A percentile compares a stretch with the other conserved stretches of the same genome.
Conservation (phyloP, 2,113 vertebrate species). For the Phrynosoma platyrhinos region DNA sequence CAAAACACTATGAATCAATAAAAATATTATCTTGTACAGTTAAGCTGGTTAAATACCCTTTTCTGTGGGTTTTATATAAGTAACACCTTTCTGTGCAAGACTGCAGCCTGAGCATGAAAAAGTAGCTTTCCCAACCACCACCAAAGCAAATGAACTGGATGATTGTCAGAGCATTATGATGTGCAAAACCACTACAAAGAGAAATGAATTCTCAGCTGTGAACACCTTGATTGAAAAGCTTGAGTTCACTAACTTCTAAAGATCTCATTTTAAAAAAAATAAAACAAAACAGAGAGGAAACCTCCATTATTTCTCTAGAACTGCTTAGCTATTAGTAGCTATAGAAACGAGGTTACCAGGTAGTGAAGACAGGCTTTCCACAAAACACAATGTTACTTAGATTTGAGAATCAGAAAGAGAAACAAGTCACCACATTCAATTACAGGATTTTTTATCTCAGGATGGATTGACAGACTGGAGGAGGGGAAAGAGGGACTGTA, state of each 20-base stretch:
- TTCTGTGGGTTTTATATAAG: neutral
- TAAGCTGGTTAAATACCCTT: neutral
- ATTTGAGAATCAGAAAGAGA: conserved; percentile 36
- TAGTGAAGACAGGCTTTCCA: conserved; percentile 47
- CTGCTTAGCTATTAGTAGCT: conserved; percentile 78
- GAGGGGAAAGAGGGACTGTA: rapidly evolving
- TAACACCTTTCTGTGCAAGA: neutral
- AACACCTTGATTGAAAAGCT: conserved; percentile 70
- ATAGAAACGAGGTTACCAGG: conserved; percentile 73
- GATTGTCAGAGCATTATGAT: conserved; percentile 16
- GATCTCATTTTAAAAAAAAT: conserved; percentile 74
- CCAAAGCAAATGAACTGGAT: neutral
- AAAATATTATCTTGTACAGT: neutral
- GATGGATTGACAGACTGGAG: neutral
- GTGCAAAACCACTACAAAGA: conserved; percentile 34
- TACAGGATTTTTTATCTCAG: neutral
- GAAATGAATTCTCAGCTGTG: conserved; percentile 56
- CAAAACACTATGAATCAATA: neutral
- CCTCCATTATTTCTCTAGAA: conserved; percentile 64
- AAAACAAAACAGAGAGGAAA: conserved; percentile 60
- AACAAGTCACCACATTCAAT: neutral
- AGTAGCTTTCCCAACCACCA: neutral
- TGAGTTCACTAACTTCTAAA: conserved; percentile 65
- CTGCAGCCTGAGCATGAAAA: conserved; percentile 37
- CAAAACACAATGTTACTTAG: neutral